Evolutionary conservation across 2,888 invertebrate genomes (phyloP), one percentile per base, ranked within the genome.

Genomic region (Anagyrus pseudococci): DNA sequence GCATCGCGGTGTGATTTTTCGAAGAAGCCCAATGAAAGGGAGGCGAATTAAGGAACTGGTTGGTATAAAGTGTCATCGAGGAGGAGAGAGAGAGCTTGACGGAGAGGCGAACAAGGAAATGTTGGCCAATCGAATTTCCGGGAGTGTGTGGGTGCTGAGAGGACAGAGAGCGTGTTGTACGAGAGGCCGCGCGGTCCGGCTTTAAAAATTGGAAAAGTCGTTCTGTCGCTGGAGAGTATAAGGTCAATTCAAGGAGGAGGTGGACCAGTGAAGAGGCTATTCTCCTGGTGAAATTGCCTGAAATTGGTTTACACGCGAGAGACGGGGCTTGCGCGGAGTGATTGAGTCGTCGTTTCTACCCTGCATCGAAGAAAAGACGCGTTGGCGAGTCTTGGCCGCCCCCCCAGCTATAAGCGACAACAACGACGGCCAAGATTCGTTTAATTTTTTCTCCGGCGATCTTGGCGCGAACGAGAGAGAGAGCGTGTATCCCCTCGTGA

Each of bases 201-300:
- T 75, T 72, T 73, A 73, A 73, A 75, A 76, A 79, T 77, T 79
- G 79, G 76, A 79, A 79, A 76, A 77, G 76, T 75, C 73, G 75
- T 29, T 10, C 10, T 10, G 10, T 10, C 29, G 10, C 29, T 29
- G 29, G 10, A 73, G 43, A 25, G 15, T n/a, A 23, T n/a, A 26
- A 61, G 66, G 66, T 64, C 67, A 58, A 67, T 67, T 64, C 52
- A n/a, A n/a, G n/a, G n/a, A n/a, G n/a, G n/a, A n/a, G n/a, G n/a
- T n/a, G n/a, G n/a, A 49, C 48, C 54, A 40, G 48, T 63, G 73
- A 74, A 78, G 80, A 74, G 77, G 79, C 80, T 77, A 80, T 80
- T 80, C 80, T 80, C 79, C 79, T 71, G 70, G 75, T 72, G 80
- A 80, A 80, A 80, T 80, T 80, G 80, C 79, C 80, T 78, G 78